Evolutionary conservation across 1,140 invertebrate species (phyloP), one percentile per base, ranked within the genome.

Genomic region (Schlechtendalia chinensis): DNA sequence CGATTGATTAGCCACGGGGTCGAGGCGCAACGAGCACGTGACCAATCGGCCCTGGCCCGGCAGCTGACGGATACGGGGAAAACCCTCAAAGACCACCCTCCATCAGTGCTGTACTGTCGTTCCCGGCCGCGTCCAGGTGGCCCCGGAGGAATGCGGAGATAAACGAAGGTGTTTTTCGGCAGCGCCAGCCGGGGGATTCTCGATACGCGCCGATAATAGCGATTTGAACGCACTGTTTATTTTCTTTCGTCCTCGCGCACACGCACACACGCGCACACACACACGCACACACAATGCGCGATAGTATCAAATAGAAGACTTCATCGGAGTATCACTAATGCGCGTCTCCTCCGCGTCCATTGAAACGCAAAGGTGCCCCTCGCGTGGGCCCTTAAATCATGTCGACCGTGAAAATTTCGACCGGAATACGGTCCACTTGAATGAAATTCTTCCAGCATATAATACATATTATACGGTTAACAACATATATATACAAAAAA

Each of bases 1-100:
- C n/a, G n/a, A n/a, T n/a, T 8, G 8, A 79, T 79, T 79, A 79
- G 75, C 75, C 58, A 79, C 75, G 75, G 75, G 59, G 61, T 63
- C 16, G 75, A 58, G 75, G 74, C 12, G 24, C 75, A n/a, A 39
- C 32, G 32, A 39, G 56, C 58, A 79, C 75, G 75, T 79, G 58
- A 79, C 75, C 75, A 63, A 79, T 79, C 56, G 75, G 58, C 24
- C 45, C 59, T 59, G 58, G 22, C n/a, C 32, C 75, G 58, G 75
- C 75, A 79, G 75, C 75, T 79, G 75, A 79, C 10, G 58, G 47
- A 79, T 12, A 39, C 47, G 27, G 45, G 58, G 69, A 72, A 72
- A 53, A 54, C 12, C 54, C 69, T 54, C 5, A 5, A 22, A 61
- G 75, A 79, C 75, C 58, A 63, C 58, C 75, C 58, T 63, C 19